phyloP scores from a whole-genome alignment of 2,797 vertebrate genomes.

The Amphiprion clarkii region DNA sequence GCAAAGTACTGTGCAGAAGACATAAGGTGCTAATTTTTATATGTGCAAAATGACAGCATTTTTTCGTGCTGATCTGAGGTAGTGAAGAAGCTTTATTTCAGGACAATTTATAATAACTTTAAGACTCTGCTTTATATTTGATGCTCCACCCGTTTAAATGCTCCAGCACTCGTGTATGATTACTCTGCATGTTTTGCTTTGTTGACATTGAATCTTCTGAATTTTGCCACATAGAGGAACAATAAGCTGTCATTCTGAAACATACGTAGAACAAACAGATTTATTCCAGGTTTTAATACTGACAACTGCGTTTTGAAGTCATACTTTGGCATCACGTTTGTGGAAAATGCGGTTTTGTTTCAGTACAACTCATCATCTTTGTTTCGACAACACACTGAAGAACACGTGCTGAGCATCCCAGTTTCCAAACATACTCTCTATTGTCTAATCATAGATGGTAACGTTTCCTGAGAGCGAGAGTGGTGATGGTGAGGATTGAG shows the following conservation, averaged over 20 bases:
- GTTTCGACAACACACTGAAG: background rate
- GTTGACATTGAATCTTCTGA: background rate
- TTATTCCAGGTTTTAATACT: too few relatives aligned
- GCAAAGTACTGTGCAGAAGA: too few relatives aligned
- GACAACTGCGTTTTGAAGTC: too few relatives aligned
- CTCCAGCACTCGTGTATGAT: too few relatives aligned
- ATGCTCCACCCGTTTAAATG: too few relatives aligned
- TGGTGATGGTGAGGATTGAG: background rate
- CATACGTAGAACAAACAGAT: too few relatives aligned
- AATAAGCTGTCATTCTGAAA: background rate
- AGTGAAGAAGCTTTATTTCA: background rate
- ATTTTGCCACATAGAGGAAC: background rate
- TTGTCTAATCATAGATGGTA: background rate
- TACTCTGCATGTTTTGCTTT: background rate
- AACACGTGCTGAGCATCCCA: slow-evolving; percentile 2
- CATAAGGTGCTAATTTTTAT: too few relatives aligned
- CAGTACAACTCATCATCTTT: slow-evolving; percentile 1
- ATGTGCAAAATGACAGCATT: too few relatives aligned
- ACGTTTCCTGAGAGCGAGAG: slow-evolving; percentile 6
- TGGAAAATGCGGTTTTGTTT: background rate
- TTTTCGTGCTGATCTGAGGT: too few relatives aligned
- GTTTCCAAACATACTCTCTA: background rate
- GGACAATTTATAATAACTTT: too few relatives aligned
- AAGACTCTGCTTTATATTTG: too few relatives aligned
- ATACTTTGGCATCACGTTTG: background rate